Percentiles rank a stretch among this genome's conserved stretches.
Evolutionary conservation across 2,797 vertebrate species (phyloP).

Genomic region (Amphiprion clarkii): DNA sequence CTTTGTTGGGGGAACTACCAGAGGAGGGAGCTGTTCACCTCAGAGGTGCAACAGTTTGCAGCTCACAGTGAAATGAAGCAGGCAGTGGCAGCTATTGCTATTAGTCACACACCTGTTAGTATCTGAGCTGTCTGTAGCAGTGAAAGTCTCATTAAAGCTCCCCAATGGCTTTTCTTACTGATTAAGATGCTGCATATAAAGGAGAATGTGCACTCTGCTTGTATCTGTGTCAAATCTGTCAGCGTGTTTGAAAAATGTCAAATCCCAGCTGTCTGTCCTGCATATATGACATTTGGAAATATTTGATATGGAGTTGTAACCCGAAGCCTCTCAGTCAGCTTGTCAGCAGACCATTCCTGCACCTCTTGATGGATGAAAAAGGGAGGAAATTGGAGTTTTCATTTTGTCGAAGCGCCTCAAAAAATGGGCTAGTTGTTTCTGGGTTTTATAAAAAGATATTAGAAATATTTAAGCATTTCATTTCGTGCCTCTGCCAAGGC

Average conservation of each 20-base stretch:
- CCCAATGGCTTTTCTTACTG: background rate
- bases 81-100: constrained; percentile 2
- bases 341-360: constrained; percentile 8
- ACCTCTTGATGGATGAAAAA: background rate
- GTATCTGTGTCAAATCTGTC: background rate
- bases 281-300: constrained; percentile 17
- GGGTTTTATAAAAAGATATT: background rate
- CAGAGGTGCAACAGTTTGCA: constrained; percentile 45
- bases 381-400: background rate
- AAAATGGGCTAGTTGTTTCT: background rate
- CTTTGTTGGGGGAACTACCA: constrained; percentile 41
- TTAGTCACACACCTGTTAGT: constrained; percentile 6
- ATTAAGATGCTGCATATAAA: background rate
- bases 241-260: constrained; percentile 24
- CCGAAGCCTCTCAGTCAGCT: constrained; percentile 15
- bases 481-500: no score
- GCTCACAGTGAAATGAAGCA: background rate
- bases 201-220: background rate
- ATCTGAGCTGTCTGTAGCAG: constrained; percentile 7
- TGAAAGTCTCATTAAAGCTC: background rate
- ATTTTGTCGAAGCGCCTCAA: background rate
- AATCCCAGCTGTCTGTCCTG: constrained; percentile 3
- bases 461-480: background rate
- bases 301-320: constrained; percentile 15
- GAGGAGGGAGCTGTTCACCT: constrained; percentile 67